Percentiles rank a stretch among this genome's conserved stretches.
Conservation (phyloP, 2,888 invertebrate species). For the Leptopilina syphax region DNA sequence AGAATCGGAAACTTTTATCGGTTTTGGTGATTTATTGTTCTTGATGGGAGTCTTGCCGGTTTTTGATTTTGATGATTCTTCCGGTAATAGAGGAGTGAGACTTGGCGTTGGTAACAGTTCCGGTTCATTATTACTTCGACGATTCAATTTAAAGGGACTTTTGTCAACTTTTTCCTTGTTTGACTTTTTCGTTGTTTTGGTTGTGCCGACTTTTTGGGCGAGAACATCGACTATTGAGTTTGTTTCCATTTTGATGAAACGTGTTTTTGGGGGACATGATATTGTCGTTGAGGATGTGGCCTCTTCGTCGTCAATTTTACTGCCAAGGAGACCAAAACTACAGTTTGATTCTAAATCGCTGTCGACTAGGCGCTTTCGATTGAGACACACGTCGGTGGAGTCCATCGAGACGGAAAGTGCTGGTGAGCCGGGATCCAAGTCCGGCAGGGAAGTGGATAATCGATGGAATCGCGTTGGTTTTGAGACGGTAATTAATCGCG, state of each 20-base stretch:
- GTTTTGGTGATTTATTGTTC: conserved; percentile 63
- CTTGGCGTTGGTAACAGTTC: conserved; percentile 84
- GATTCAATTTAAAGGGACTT: conserved; percentile 79
- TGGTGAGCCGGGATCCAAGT: conserved; percentile 86
- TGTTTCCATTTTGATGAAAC: conserved; percentile 75
- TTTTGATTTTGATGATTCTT: conserved; percentile 57
- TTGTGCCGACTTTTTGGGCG: conserved; percentile 82
- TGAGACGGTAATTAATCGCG: conserved; percentile 88
- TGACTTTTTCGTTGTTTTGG: conserved; percentile 75
- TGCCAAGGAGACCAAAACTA: conserved; percentile 78
- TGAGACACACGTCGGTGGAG: conserved; percentile 72
- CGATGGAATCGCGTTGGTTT: conserved; percentile 84
- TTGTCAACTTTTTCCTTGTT: conserved; percentile 77
- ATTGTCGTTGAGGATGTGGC: conserved; percentile 84
- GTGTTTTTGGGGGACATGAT: conserved; percentile 78
- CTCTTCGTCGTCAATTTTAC: conserved; percentile 82
- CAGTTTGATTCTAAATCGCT: conserved; percentile 85
- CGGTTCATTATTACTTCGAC: conserved; percentile 79
- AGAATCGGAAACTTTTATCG: conserved; percentile 76
- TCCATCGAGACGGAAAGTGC: conserved; percentile 83
- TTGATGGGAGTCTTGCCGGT: conserved; percentile 66
- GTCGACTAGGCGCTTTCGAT: conserved; percentile 76
- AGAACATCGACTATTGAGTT: conserved; percentile 83
- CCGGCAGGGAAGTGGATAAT: conserved; percentile 87
- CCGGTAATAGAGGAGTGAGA: conserved; percentile 70